These are phyloP conservation scores for Anthoscopus minutus DNA, from an alignment of 2,113 vertebrate genomes.

Conservation along the genomic window DNA sequence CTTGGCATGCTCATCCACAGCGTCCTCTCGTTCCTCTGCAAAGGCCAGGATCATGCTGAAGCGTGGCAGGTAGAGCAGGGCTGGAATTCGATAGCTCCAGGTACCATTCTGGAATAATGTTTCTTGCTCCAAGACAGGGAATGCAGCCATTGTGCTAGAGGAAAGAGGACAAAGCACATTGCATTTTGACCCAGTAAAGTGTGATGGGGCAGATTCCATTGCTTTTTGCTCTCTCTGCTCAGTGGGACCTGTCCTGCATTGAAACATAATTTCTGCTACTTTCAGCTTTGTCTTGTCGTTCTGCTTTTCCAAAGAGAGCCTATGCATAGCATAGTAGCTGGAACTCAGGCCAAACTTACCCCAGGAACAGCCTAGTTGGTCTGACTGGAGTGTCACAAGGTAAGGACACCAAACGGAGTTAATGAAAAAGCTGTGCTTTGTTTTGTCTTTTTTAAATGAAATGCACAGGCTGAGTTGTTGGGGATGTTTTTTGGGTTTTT, in stretches of 20 bases:
- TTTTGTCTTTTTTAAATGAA: background rate
- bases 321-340: background rate
- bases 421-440: background rate
- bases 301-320: background rate
- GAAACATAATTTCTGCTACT: background rate
- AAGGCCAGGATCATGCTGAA: constrained; percentile 66
- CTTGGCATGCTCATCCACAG: constrained; percentile 54
- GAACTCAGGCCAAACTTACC: background rate
- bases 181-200: background rate
- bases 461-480: background rate
- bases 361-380: background rate
- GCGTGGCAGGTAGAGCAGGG: constrained; percentile 63
- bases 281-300: background rate
- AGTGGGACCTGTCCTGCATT: background rate
- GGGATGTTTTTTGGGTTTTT: no score
- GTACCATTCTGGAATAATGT: background rate
- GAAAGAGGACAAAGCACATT: background rate
- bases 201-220: background rate
- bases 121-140: constrained; percentile 33
- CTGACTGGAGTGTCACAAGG: background rate
- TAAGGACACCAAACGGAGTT: background rate
- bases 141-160: background rate
- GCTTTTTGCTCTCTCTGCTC: background rate
- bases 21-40: constrained; percentile 21
- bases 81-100: constrained; percentile 63